Evolutionary conservation across 2,113 vertebrate species (phyloP).

Genomic region (Salminus brasiliensis): DNA sequence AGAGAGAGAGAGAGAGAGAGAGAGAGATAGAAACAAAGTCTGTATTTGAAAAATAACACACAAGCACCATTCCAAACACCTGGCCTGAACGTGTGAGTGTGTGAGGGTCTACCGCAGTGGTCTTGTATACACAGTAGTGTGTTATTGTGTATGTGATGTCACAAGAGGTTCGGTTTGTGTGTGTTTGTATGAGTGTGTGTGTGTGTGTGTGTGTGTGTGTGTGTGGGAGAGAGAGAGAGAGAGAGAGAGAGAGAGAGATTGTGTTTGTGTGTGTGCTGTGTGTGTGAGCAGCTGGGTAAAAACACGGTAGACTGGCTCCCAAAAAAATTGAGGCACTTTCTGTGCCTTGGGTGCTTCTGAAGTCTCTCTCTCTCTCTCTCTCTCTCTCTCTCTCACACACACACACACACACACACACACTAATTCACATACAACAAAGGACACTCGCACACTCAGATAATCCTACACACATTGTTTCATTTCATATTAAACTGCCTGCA

Average conservation of each 20-base stretch:
- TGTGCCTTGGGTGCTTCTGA: slow-evolving; percentile 29
- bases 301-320: slow-evolving; percentile 61
- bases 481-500: too few relatives aligned
- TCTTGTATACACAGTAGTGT: too few relatives aligned
- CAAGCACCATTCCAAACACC: too few relatives aligned
- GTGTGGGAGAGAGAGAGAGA: too few relatives aligned
- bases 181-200: background rate
- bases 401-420: background rate
- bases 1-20: too few relatives aligned
- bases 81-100: too few relatives aligned
- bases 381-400: slow-evolving; percentile 3
- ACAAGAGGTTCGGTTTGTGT: too few relatives aligned
- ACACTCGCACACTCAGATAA: slow-evolving; percentile 41
- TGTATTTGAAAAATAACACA: too few relatives aligned
- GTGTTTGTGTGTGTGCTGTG: slow-evolving; percentile 54
- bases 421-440: slow-evolving; percentile 1
- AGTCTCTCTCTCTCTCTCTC: slow-evolving; percentile 37
- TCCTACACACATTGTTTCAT: background rate
- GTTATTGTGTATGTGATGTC: too few relatives aligned
- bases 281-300: slow-evolving; percentile 64
- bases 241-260: too few relatives aligned
- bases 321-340: slow-evolving; percentile 21
- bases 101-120: too few relatives aligned
- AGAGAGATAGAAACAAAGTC: too few relatives aligned
- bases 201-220: slow-evolving; percentile 4